Conservation (phyloP, 1,140 invertebrate genomes). For the Heliconius melpomene region DNA sequence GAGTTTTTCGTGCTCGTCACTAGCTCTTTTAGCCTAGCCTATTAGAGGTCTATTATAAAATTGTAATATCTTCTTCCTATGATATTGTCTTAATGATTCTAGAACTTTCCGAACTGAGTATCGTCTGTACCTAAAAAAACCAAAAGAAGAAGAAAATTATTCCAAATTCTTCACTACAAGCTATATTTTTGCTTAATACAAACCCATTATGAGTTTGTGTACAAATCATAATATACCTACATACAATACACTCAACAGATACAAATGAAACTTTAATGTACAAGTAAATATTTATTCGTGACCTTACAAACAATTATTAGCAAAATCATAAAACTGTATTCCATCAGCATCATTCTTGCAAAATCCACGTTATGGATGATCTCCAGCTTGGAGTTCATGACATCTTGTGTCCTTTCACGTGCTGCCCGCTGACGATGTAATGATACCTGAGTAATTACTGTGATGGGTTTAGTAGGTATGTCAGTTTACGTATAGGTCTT, state of each 20-base stretch:
- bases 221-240: neutral
- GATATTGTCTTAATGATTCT: too few relatives aligned
- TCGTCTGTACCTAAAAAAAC: too few relatives aligned
- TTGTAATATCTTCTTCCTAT: too few relatives aligned
- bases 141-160: too few relatives aligned
- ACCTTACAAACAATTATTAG: conserved; percentile 5
- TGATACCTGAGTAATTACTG: neutral
- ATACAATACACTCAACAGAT: neutral
- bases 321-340: conserved; percentile 3
- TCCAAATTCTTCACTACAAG: neutral
- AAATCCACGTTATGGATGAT: conserved; percentile 9
- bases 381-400: conserved; percentile 1
- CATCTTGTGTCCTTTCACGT: conserved; percentile 2
- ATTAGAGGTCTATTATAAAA: too few relatives aligned
- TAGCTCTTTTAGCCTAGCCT: too few relatives aligned
- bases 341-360: conserved; percentile 3
- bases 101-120: too few relatives aligned
- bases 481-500: neutral
- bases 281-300: neutral
- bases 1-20: too few relatives aligned
- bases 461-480: neutral
- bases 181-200: neutral
- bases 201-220: neutral
- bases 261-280: conserved; percentile 6
- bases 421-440: neutral